phyloP scores from a whole-genome alignment of 2,113 vertebrate genomes.

The Platysternon megacephalum region DNA sequence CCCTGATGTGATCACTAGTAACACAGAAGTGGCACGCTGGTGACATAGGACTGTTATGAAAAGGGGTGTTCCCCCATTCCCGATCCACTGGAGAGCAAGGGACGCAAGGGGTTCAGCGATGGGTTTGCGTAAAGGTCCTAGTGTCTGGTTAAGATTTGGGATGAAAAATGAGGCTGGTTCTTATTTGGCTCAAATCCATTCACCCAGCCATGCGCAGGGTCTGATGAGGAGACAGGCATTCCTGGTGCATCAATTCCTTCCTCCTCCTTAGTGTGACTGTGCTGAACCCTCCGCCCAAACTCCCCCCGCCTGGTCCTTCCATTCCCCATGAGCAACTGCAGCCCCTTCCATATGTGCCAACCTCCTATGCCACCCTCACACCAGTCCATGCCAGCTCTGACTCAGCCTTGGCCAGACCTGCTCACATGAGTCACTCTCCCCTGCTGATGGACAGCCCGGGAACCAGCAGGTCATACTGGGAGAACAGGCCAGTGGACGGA shows the following conservation, averaged over 20 bases:
- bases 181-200: not conserved
- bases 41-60: too few relatives aligned
- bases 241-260: not conserved
- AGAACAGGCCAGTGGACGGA: too few relatives aligned
- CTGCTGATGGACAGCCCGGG: not conserved
- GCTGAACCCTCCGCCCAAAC: not conserved
- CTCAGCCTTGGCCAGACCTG: not conserved
- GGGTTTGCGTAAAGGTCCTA: not conserved
- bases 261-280: not conserved
- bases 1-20: too few relatives aligned
- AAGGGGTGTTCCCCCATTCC: not conserved
- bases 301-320: not conserved
- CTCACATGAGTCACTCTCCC: fast-evolving
- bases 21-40: too few relatives aligned
- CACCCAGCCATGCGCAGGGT: not conserved
- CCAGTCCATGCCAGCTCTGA: fast-evolving
- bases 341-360: too few relatives aligned
- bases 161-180: not conserved
- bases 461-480: fast-evolving
- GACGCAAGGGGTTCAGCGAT: not conserved
- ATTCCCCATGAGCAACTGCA: not conserved
- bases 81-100: not conserved
- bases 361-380: not conserved
- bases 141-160: not conserved
- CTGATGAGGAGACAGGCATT: not conserved